Base-by-base conservation (phyloP, 2,797 vertebrate genomes). In the Falco peregrinus region DNA sequence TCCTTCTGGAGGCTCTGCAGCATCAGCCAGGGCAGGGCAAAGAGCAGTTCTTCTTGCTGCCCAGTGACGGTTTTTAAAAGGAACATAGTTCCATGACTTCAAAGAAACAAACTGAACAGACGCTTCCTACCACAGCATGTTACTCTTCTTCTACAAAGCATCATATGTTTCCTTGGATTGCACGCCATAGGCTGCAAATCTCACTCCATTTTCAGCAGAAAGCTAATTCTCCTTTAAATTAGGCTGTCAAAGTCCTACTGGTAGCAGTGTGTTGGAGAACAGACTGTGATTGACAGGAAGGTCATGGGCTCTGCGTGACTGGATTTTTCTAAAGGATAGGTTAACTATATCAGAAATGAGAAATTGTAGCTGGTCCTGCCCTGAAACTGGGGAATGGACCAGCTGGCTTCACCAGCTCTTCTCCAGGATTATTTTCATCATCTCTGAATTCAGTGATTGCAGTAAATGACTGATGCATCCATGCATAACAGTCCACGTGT, bases 401-500 rank as follows among this genome's bases (percentile, higher is more conserved):
- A 28, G 25, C 9, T 83, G 65, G 21, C 37, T 73, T 82, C 43
- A 13, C 56, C 28, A 73, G 0, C 5, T 60, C 21, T 86, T 81
- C 76, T 48, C n/a, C 45, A 37, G 37, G 19, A 16, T 90, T 78
- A 47, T 64, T 82, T 73, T 83, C 19, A 37, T 78, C 14, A 48
- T 78, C 33, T 73, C 43, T 33, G 37, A 63, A 21, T 61, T 57
- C 21, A 51, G 10, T 63, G 4, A 24, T 54, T 53, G 20, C 18
- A 31, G 19, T 77, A 50, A 53, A 53, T 8, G 29, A 47, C 13
- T 77, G 43, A 61, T 57, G 8, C 10, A 65, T 37, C 39, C 22
- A 10, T 0, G 1, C 6, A 1, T 45, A 69, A 63, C n/a, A 56
- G 35, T 12, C 33, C 0, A 0, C 1, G 6, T 18, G 33, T 70